Evolutionary conservation across 2,113 vertebrate genomes (phyloP).

Genomic region (Carassius gibelio): DNA sequence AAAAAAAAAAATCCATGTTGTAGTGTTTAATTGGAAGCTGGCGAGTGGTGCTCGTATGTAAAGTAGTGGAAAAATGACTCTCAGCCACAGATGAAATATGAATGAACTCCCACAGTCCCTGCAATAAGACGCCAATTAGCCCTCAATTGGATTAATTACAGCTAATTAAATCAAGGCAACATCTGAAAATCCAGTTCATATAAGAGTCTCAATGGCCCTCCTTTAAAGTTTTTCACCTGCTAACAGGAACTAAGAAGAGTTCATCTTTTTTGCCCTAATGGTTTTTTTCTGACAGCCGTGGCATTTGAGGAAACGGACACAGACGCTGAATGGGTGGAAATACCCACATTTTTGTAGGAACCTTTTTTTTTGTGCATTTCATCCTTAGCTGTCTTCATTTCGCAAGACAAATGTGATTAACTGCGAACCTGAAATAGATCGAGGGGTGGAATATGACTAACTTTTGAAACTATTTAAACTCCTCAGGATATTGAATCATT

Average conservation of each 20-base stretch:
- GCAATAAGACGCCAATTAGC: conserved; percentile 57
- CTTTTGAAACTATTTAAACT: background rate
- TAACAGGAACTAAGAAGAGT: conserved; percentile 16
- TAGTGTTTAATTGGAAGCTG: conserved; percentile 66
- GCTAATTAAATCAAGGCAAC: conserved; percentile 56
- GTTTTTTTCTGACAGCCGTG: conserved; percentile 22
- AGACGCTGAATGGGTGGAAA: conserved; percentile 45
- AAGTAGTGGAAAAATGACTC: conserved; percentile 17
- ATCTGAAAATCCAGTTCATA: background rate
- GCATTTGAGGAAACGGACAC: conserved; percentile 28
- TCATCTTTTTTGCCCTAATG: background rate
- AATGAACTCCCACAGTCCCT: conserved; percentile 59
- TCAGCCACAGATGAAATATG: conserved; percentile 71
- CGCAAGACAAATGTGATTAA: conserved; percentile 27
- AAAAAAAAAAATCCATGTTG: conserved; percentile 63
- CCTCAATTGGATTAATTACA: conserved; percentile 61
- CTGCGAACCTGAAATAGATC: background rate
- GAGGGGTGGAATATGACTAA: conserved; percentile 35
- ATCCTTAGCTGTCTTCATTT: conserved; percentile 31
- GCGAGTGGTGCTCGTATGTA: conserved; percentile 67
- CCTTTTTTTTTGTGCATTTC: conserved; percentile 12
- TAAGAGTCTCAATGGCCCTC: background rate
- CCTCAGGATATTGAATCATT: conserved; percentile 9
- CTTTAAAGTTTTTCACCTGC: background rate
- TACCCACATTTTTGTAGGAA: conserved; percentile 20